phyloP scores from a whole-genome alignment of 1,140 invertebrate genomes.

The Lordiphosa collinella region DNA sequence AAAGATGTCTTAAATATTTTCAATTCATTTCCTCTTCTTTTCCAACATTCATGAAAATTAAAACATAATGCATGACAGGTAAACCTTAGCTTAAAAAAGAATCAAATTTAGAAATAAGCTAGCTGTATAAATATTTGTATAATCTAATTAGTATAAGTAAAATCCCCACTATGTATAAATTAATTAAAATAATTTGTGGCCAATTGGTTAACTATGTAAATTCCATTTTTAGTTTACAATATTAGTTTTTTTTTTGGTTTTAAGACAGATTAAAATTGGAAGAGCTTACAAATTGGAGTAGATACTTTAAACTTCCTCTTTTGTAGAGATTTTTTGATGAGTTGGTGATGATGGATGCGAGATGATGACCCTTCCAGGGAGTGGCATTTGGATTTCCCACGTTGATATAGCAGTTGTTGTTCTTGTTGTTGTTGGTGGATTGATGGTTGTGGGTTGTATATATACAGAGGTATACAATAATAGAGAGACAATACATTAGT shows the following conservation, averaged over 20 bases:
- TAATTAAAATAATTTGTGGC: conserved; percentile 26
- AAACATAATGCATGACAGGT: conserved; percentile 54
- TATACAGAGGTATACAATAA: conserved; percentile 76
- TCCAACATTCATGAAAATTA: conserved; percentile 59
- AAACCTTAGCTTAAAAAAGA: conserved; percentile 47
- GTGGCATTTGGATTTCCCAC: not conserved
- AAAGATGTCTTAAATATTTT: conserved; percentile 37
- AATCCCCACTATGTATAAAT: conserved; percentile 16
- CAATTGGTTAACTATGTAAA: conserved; percentile 37
- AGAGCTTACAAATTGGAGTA: conserved; percentile 60
- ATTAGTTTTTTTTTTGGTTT: conserved; percentile 11
- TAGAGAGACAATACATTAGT: conserved; percentile 77
- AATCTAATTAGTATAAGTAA: conserved; percentile 14
- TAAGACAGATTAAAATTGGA: conserved; percentile 58
- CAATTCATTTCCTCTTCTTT: conserved; percentile 37
- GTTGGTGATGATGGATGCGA: conserved; percentile 19
- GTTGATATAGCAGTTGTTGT: not conserved
- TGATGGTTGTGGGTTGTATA: conserved; percentile 42
- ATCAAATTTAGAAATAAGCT: conserved; percentile 32
- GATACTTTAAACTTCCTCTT: conserved; percentile 3
- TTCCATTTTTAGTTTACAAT: conserved; percentile 11
- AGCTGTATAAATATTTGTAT: conserved; percentile 24
- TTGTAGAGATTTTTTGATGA: conserved; percentile 19
- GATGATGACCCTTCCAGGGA: conserved; percentile 8
- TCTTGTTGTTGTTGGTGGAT: conserved; percentile 2